Percentiles rank a stretch among this genome's conserved stretches.
Conservation (phyloP, 1,140 invertebrate species). For the Ostrea denselamellosa region DNA sequence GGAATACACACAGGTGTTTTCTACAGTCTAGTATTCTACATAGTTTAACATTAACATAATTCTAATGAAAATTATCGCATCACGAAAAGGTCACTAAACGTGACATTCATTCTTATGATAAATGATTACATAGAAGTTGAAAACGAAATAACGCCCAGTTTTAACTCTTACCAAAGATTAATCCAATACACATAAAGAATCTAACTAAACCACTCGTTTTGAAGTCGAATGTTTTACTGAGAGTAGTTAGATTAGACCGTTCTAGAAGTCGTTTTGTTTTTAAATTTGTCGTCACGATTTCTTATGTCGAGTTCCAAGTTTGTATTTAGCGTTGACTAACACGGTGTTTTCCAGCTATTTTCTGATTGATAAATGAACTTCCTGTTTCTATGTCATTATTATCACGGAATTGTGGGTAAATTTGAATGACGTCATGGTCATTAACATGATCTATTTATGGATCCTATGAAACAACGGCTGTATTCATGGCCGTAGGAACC, state of each 20-base stretch:
- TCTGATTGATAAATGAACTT: conserved; percentile 32
- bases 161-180: conserved; percentile 11
- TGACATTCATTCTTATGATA: not conserved
- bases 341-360: conserved; percentile 40
- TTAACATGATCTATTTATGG: not conserved
- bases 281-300: not conserved
- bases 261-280: not conserved
- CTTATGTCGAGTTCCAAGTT: not conserved
- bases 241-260: not conserved
- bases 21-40: too few species aligned
- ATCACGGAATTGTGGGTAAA: conserved; percentile 6
- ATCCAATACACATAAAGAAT: conserved; percentile 18
- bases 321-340: conserved; percentile 33
- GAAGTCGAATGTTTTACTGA: not conserved
- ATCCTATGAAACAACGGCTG: not conserved
- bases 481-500: too few species aligned
- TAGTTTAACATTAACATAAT: not conserved
- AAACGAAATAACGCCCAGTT: conserved; percentile 2
- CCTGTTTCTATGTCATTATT: conserved; percentile 41
- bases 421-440: not conserved
- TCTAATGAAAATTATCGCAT: not conserved
- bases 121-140: not conserved
- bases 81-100: too few species aligned
- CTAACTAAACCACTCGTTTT: not conserved
- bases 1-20: not conserved